Evolutionary conservation across 2,888 invertebrate species (phyloP), one percentile per base, ranked within the genome.

Genomic region (Trissolcus japonicus): DNA sequence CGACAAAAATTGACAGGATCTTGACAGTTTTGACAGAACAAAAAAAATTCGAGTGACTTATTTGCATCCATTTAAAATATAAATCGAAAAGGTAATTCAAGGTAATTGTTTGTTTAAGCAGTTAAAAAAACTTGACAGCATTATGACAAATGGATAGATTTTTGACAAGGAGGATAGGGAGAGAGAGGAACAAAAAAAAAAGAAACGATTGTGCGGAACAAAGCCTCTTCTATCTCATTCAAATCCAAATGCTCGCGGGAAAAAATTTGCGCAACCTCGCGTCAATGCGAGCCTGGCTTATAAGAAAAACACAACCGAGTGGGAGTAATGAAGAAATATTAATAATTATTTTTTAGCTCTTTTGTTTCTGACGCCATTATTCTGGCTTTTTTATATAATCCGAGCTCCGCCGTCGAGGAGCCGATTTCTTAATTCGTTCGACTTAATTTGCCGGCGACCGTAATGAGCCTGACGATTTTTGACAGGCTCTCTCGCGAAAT

Each of bases 171-270:
- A 25, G 35, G 35, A 35, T 35, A 35, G 14, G 40, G 14, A 21
- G 48, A 50, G 14, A 21, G 14, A 21, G 48, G 41, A 19, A 19
- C 2, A 51, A 41, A 41, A 9, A 48, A 65, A 56, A 17, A 17
- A 56, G 46, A 61, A 55, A 55, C 41, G 13, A 65, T 50, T 29
- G 60, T 55, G 55, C 35, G 35, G 29, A 59, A 60, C 50, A 54
- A 62, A 43, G 46, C 46, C 40, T 40, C 40, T 29, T 63, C 56
- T 65, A 75, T 75, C 75, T 69, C 63, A 65, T 69, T 63, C 59
- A 59, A 65, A 75, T 75, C 65, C 55, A 69, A 65, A 65, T 65
- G 63, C 63, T 69, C 75, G 55, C 75, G 75, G 63, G 35, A 66
- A 75, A 75, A 3, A 35, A 54, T 75, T 75, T 75, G 59, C 68